Conservation (phyloP, 35 echinoderm and acorn worm genomes). For the Patiria miniata region DNA sequence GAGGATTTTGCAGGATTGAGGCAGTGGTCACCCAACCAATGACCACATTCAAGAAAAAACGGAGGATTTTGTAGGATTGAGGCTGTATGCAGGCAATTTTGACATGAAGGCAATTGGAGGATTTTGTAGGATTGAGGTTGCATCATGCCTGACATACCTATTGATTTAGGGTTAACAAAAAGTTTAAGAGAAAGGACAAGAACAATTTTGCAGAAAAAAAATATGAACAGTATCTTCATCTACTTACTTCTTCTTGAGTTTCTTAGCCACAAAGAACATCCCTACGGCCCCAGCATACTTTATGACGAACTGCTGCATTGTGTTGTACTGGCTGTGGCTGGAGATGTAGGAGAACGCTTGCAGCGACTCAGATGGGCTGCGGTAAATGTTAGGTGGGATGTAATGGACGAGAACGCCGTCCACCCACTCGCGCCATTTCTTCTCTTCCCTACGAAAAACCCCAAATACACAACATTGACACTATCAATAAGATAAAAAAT, state of each 20-base stretch:
- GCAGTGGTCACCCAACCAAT: too few relatives aligned
- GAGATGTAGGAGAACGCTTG: slow-evolving; percentile 94
- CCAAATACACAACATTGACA: background rate
- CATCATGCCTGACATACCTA: too few relatives aligned
- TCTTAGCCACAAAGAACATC: slow-evolving; percentile 88
- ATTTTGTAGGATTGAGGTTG: too few relatives aligned
- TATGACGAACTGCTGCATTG: slow-evolving; percentile 60
- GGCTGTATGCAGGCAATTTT: too few relatives aligned
- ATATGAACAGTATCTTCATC: background rate
- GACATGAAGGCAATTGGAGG: too few relatives aligned
- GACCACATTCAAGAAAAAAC: too few relatives aligned
- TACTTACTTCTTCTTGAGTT: slow-evolving; percentile 89
- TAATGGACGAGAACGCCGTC: slow-evolving; percentile 85
- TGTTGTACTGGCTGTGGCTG: slow-evolving; percentile 49
- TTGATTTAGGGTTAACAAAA: too few relatives aligned
- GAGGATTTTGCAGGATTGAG: too few relatives aligned
- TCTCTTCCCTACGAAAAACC: slow-evolving; percentile 71
- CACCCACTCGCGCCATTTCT: slow-evolving; percentile 92
- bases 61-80: too few relatives aligned
- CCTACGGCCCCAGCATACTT: slow-evolving; percentile 90
- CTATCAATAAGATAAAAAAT: too few relatives aligned
- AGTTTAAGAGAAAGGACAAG: background rate
- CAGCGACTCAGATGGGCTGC: slow-evolving; percentile 74
- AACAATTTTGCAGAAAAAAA: background rate
- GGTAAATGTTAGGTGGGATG: slow-evolving; percentile 89